Conservation (phyloP, 2,888 invertebrate species). For the Chrysomela aeneicollis region DNA sequence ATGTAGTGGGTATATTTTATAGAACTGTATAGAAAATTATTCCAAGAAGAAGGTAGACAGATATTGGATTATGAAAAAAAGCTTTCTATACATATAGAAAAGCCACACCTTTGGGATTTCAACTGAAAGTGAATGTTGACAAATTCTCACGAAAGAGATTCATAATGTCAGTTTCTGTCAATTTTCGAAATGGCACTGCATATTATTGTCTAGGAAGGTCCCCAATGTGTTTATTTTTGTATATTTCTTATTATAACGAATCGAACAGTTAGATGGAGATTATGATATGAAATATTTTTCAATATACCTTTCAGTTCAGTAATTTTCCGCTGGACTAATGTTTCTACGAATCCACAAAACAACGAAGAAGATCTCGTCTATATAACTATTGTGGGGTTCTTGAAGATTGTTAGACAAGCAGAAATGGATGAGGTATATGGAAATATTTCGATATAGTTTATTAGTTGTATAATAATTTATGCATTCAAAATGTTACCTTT, state of each 20-base stretch:
- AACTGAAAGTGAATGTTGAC: too few relatives aligned
- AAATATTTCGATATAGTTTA: constrained; percentile 1
- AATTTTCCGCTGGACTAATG: neutral
- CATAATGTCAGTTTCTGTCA: neutral
- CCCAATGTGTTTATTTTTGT: constrained; percentile 6
- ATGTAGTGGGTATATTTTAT: too few relatives aligned
- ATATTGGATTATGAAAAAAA: too few relatives aligned
- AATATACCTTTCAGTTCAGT: neutral
- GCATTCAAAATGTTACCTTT: constrained; percentile 9
- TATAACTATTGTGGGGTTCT: too few relatives aligned
- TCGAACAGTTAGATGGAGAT: constrained; percentile 27
- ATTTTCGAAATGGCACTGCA: neutral
- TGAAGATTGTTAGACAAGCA: too few relatives aligned
- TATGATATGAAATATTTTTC: constrained; percentile 4
- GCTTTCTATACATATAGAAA: too few relatives aligned
- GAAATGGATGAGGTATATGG: neutral
- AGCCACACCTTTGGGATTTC: too few relatives aligned
- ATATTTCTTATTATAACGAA: neutral
- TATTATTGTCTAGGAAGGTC: constrained; percentile 23
- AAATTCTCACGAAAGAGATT: too few relatives aligned
- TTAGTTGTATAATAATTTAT: constrained; percentile 14
- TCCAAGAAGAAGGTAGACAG: too few relatives aligned
- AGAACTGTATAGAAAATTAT: too few relatives aligned
- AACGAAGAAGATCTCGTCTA: too few relatives aligned
- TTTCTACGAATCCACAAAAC: too few relatives aligned